Evolutionary conservation across 2,888 invertebrate species (phyloP), one percentile per base, ranked within the genome.

Genomic region (Palloptera scutellata): DNA sequence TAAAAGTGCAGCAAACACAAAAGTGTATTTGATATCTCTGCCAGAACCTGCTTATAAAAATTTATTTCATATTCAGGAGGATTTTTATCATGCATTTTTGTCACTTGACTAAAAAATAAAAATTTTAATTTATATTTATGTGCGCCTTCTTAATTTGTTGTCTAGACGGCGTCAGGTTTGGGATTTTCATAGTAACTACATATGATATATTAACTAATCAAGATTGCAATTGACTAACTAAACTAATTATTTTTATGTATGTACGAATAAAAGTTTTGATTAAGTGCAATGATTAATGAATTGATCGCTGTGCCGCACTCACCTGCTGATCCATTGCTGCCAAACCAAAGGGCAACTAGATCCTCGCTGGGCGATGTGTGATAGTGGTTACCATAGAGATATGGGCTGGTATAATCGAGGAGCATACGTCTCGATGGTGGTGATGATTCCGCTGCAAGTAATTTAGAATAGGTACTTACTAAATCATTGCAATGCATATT

Each of bases 271-370:
- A 53, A 52, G 30, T 43, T 40, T 13, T 41, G 40, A 54, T 42
- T 30, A 53, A 42, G 13, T 19, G 59, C 19, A 3, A 52, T 52
- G 10, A 52, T 19, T 13, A 15, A 30, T 48, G 20, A 51, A 51
- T 6, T 59, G 17, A 4, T 43, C 48, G 45, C 15, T 43, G 10
- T 52, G 17, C 1, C 17, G 43, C 13, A 84, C 87, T 87, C 84
- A 89, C 89, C 89, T 30, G 30, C 30, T 85, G 89, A 83, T 71
- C 85, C 88, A 81, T 89, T 87, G 81, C 90, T 89, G 76, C 90
- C 89, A 82, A 92, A 90, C 89, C 91, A 92, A 75, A 91, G 87
- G 75, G 91, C 91, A 82, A 92, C 91, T 81, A 92, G 86, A 83
- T 92, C 92, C 86, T 92, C 92, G 83, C 90, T 91, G 81, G 90